phyloP scores from a whole-genome alignment of 2,113 vertebrate species.

The Furnarius figulus region DNA sequence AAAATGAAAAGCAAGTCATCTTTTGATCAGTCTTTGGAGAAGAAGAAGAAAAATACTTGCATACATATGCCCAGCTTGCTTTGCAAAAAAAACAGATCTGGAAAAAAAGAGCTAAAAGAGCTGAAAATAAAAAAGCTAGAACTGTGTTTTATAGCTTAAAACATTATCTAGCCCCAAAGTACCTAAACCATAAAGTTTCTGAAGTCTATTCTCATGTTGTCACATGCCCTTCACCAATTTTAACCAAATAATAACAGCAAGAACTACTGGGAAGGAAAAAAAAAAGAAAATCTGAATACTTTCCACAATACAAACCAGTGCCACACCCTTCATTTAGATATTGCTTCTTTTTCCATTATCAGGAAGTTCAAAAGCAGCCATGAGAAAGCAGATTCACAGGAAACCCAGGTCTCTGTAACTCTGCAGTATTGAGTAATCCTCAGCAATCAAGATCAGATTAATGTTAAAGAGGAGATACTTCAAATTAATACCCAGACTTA shows the following conservation, averaged over 20 bases:
- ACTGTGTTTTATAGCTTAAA: background rate
- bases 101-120: background rate
- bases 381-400: background rate
- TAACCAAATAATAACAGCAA: background rate
- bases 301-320: background rate
- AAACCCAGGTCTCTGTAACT: background rate
- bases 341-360: background rate
- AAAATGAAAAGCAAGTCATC: background rate
- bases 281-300: background rate
- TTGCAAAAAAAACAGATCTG: background rate
- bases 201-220: background rate
- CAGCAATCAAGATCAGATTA: background rate
- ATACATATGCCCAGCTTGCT: background rate
- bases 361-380: background rate
- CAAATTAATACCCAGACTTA: slow-evolving; percentile 10
- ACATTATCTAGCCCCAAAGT: background rate
- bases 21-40: background rate
- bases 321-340: background rate
- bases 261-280: rapidly evolving
- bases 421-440: background rate
- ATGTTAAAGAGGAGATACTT: slow-evolving; percentile 2
- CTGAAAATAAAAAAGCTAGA: background rate
- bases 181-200: background rate
- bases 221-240: background rate
- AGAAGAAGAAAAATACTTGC: background rate